Evolutionary conservation across 1,140 invertebrate species (phyloP).

Genomic region (Dreissena polymorpha): DNA sequence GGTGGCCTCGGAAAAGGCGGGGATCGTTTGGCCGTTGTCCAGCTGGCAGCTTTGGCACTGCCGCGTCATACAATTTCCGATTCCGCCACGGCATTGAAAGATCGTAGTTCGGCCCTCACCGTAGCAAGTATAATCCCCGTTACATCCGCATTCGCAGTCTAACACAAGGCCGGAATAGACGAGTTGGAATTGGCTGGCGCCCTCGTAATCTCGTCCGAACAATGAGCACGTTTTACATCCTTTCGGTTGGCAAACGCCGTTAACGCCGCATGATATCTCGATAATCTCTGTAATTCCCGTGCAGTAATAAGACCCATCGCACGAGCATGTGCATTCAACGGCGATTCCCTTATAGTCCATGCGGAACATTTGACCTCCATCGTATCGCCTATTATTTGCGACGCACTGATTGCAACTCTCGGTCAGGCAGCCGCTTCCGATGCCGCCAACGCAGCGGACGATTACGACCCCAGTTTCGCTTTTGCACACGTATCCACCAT

Average conservation of each 20-base stretch:
- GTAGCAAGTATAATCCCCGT: conserved; percentile 30
- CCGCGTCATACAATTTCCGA: conserved; percentile 22
- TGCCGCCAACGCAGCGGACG: conserved; percentile 17
- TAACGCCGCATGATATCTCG: conserved; percentile 39
- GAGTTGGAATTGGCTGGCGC: conserved; percentile 20
- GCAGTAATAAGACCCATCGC: conserved; percentile 44
- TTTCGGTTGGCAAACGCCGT: conserved; percentile 26
- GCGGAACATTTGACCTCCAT: conserved; percentile 13
- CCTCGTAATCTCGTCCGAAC: conserved; percentile 25
- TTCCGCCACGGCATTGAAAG: conserved; percentile 29
- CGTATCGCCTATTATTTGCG: background rate
- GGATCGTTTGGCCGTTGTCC: conserved; percentile 8
- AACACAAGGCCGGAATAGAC: conserved; percentile 32
- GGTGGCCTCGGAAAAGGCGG: background rate
- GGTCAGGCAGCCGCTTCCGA: conserved; percentile 12
- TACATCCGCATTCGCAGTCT: conserved; percentile 31
- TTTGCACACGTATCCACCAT: conserved; percentile 40
- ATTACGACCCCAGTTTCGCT: conserved; percentile 4
- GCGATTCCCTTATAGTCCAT: conserved; percentile 39
- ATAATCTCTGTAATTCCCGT: conserved; percentile 35
- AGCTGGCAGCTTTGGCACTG: conserved; percentile 20
- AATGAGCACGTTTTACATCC: conserved; percentile 32
- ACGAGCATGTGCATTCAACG: conserved; percentile 34
- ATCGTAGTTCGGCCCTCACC: background rate
- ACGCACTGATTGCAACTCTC: conserved; percentile 26